phyloP scores from a whole-genome alignment of 2,797 vertebrate genomes.

The Tachyglossus aculeatus region DNA sequence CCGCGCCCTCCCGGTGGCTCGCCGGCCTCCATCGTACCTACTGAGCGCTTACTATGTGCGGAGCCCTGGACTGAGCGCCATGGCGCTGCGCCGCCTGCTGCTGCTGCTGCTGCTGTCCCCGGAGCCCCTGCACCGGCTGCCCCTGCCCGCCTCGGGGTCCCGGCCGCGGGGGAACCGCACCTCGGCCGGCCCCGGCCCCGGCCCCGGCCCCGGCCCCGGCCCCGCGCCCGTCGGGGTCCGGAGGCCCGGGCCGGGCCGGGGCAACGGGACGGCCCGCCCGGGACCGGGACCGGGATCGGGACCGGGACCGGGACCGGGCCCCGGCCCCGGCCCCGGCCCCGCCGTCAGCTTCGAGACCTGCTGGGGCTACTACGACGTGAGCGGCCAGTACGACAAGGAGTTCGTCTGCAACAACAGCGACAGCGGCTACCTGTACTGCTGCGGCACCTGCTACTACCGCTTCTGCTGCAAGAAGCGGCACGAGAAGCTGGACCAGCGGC shows the following conservation, averaged over 20 bases:
- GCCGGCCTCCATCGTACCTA: too few relatives aligned
- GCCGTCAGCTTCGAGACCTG: constrained; percentile 86
- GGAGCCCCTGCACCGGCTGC: constrained; percentile 63
- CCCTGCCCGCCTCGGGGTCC: constrained; percentile 55
- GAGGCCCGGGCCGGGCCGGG: constrained; percentile 57
- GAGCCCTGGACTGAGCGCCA: too few relatives aligned
- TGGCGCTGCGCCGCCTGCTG: constrained; percentile 70
- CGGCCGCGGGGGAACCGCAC: constrained; percentile 69
- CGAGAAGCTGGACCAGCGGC: constrained; percentile 91
- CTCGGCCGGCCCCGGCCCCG: constrained; percentile 40
- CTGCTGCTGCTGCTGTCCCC: constrained; percentile 64
- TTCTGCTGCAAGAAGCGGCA: constrained; percentile 95
- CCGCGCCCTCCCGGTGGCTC: constrained; percentile 42
- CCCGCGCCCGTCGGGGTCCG: constrained; percentile 57
- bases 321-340: constrained; percentile 66
- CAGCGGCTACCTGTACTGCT: constrained; percentile 91
- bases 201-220: constrained; percentile 48
- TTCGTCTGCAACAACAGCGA: constrained; percentile 97
- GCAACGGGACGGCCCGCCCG: constrained; percentile 50
- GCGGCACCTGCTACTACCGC: constrained; percentile 96
- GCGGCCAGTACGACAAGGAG: constrained; percentile 95
- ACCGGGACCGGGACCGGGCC: constrained; percentile 51
- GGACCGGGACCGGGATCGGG: constrained; percentile 53
- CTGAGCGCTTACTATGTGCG: too few relatives aligned
- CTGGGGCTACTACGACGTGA: constrained; percentile 96